These are phyloP conservation scores for Drosophila mercatorum DNA, from an alignment of 2,888 invertebrate genomes.

Conservation along the genomic window DNA sequence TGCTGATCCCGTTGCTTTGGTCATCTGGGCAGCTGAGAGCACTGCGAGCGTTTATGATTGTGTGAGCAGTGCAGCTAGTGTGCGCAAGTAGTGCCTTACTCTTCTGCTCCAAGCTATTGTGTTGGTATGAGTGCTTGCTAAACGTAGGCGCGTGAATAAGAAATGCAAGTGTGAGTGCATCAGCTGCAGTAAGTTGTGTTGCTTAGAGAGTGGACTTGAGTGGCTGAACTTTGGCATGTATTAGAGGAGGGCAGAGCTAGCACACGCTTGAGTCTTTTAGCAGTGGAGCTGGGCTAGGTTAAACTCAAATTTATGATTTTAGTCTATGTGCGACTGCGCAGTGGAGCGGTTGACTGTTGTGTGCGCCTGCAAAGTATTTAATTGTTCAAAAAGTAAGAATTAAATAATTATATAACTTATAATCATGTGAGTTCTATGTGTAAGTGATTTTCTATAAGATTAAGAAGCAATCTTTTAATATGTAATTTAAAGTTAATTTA, in stretches of 20 bases:
- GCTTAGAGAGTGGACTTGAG: neutral
- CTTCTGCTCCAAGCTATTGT: neutral
- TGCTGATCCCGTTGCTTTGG: constrained; percentile 1
- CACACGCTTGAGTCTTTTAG: too few species aligned
- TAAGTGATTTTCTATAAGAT: neutral
- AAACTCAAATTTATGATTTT: neutral
- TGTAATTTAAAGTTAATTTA: neutral
- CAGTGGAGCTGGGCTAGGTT: too few species aligned
- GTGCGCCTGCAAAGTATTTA: neutral
- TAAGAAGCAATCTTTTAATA: too few species aligned
- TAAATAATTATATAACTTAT: neutral
- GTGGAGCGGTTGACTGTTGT: neutral
- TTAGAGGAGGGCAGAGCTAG: neutral
- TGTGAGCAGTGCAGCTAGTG: constrained; percentile 4
- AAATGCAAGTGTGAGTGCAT: neutral
- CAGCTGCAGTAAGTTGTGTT: neutral
- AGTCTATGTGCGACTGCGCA: neutral
- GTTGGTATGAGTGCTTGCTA: neutral
- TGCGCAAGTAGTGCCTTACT: neutral
- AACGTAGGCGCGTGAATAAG: neutral
- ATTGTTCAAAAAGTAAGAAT: neutral
- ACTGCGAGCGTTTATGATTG: neutral
- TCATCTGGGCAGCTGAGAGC: neutral
- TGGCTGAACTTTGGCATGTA: neutral
- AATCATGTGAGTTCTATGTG: neutral